Conservation (phyloP, 2,888 invertebrate genomes). For the Drosophila sordidula region DNA sequence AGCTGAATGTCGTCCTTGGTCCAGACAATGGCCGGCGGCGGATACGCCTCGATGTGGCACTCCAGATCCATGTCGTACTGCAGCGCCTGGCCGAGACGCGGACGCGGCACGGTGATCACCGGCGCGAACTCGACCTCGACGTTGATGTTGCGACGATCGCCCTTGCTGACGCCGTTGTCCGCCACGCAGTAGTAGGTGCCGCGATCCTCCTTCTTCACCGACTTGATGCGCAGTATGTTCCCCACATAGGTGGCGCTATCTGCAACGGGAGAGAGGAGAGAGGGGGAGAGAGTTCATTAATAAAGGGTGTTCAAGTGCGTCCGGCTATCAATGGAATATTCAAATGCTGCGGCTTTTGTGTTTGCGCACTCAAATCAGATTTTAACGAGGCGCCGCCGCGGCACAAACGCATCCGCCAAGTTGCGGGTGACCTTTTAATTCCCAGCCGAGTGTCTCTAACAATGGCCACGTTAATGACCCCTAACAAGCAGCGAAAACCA, state of each 20-base stretch:
- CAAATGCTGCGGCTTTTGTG: conserved; percentile 57
- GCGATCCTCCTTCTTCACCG: conserved; percentile 94
- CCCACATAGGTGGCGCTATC: conserved; percentile 88
- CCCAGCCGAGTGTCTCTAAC: conserved; percentile 53
- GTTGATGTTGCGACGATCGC: conserved; percentile 93
- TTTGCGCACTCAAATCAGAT: conserved; percentile 63
- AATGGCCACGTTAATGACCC: conserved; percentile 82
- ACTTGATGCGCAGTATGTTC: conserved; percentile 90
- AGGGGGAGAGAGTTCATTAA: conserved; percentile 11
- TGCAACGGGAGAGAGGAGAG: conserved; percentile 55
- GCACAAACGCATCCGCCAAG: conserved; percentile 51
- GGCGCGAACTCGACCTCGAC: conserved; percentile 96
- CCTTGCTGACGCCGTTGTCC: conserved; percentile 94
- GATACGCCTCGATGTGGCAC: conserved; percentile 97
- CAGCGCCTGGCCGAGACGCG: conserved; percentile 93
- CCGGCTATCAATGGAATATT: conserved; percentile 50
- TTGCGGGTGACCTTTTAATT: conserved; percentile 66
- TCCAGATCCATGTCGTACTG: conserved; percentile 98
- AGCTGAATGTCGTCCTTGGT: conserved; percentile 92
- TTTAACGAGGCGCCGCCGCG: conserved; percentile 60
- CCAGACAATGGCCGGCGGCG: conserved; percentile 97
- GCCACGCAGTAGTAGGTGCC: conserved; percentile 98
- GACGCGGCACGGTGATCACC: conserved; percentile 93
- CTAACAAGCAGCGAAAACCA: conserved; percentile 75
- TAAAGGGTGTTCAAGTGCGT: conserved; percentile 48